Conservation (phyloP, 2,113 vertebrate species). For the Verasper variegatus region DNA sequence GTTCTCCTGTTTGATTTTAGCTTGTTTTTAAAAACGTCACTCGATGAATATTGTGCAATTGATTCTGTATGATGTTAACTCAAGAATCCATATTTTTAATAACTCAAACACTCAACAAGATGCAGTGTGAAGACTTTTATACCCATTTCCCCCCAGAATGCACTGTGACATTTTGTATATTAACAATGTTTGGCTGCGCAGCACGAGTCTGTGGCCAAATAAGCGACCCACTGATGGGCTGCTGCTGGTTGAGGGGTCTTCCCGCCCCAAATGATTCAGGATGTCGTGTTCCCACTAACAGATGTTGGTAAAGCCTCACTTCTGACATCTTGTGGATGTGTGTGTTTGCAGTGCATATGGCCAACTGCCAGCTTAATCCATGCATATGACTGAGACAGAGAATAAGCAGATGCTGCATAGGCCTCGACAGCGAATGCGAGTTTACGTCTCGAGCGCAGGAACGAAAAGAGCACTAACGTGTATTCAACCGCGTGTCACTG, state of each 20-base stretch:
- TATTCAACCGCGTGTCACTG: too few relatives aligned
- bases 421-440: too few relatives aligned
- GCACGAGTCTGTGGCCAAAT: neutral
- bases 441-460: too few relatives aligned
- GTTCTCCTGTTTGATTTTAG: too few relatives aligned
- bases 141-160: neutral
- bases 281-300: neutral
- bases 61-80: neutral
- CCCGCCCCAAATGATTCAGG: neutral
- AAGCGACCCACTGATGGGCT: neutral
- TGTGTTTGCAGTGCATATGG: conserved; percentile 14
- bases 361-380: too few relatives aligned
- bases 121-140: neutral
- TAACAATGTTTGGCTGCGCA: neutral
- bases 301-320: neutral
- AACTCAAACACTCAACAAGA: neutral
- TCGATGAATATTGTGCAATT: neutral
- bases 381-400: too few relatives aligned
- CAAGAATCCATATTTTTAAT: neutral
- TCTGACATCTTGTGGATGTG: conserved; percentile 5
- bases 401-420: too few relatives aligned
- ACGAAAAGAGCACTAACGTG: too few relatives aligned
- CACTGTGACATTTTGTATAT: neutral
- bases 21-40: too few relatives aligned
- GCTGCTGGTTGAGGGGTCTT: neutral